These are phyloP conservation scores for Syrista parreyssii DNA, from an alignment of 2,888 invertebrate species.

Conservation along the genomic window DNA sequence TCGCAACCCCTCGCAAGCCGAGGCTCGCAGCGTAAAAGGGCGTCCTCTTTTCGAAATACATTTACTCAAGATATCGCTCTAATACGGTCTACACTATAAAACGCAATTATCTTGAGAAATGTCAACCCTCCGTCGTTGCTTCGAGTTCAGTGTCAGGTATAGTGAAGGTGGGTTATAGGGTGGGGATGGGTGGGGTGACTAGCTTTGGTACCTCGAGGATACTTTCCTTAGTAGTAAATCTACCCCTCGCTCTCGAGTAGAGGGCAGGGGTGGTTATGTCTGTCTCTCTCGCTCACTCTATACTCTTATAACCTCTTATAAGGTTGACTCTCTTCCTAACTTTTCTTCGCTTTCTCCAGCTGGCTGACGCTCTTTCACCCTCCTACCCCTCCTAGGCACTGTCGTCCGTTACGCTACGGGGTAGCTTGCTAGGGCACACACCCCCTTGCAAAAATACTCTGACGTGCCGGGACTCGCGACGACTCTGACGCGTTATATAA, in stretches of 20 bases:
- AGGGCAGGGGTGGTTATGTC: not conserved
- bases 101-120: conserved; percentile 42
- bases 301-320: not conserved
- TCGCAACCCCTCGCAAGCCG: no score
- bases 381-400: conserved; percentile 1
- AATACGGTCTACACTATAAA: not conserved
- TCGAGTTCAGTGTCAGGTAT: conserved; percentile 10
- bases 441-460: conserved; percentile 36
- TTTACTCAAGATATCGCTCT: not conserved
- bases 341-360: conserved; percentile 1
- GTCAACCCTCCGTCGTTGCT: conserved; percentile 35
- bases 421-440: not conserved
- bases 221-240: not conserved
- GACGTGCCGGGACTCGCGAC: conserved; percentile 53
- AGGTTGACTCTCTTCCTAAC: not conserved
- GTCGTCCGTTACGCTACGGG: conserved; percentile 6
- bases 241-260: not conserved
- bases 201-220: not conserved
- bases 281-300: not conserved
- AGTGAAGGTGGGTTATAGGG: not conserved
- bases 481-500: conserved; percentile 44
- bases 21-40: not conserved
- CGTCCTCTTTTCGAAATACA: not conserved
- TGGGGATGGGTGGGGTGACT: not conserved
- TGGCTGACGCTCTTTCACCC: conserved; percentile 1